Evolutionary conservation across 2,797 vertebrate species (phyloP).

Genomic region (Paratrypauchen microcephalus): DNA sequence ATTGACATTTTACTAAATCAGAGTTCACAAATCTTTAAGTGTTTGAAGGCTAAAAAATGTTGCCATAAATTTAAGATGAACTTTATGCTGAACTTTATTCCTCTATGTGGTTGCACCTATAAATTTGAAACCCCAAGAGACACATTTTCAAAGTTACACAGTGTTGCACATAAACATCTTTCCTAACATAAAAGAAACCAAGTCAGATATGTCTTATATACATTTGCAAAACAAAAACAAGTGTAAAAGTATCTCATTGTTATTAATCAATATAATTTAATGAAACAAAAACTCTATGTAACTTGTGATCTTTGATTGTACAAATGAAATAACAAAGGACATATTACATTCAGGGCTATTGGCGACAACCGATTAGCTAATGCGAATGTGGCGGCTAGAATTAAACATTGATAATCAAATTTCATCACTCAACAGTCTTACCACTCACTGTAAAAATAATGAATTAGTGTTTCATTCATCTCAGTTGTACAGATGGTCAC

Average conservation of each 20-base stretch:
- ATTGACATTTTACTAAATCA: not conserved
- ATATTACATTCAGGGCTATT: slow-evolving; percentile 36
- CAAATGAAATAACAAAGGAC: slow-evolving; percentile 44
- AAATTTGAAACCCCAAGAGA: not conserved
- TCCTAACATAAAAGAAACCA: slow-evolving; percentile 21
- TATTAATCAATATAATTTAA: slow-evolving; percentile 39
- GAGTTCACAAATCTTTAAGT: not conserved
- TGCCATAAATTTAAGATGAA: not conserved
- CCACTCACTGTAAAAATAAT: slow-evolving; percentile 54
- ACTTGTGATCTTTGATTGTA: slow-evolving; percentile 36
- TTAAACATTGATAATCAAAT: slow-evolving; percentile 55
- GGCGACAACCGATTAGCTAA: slow-evolving; percentile 43
- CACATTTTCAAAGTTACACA: slow-evolving; percentile 2
- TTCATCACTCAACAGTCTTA: slow-evolving; percentile 45
- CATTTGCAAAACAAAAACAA: slow-evolving; percentile 47
- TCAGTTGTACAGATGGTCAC: slow-evolving; percentile 55
- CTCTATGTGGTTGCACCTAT: not conserved
- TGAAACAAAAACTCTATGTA: slow-evolving; percentile 39
- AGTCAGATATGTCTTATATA: slow-evolving; percentile 26
- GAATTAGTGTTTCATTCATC: slow-evolving; percentile 58
- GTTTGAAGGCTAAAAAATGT: not conserved
- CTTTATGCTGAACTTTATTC: not conserved
- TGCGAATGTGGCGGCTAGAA: slow-evolving; percentile 51
- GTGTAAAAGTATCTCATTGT: slow-evolving; percentile 21
- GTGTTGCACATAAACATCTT: slow-evolving; percentile 11